Evolutionary conservation across 2,113 vertebrate genomes (phyloP).

Genomic region (Hippopotamus amphibius): DNA sequence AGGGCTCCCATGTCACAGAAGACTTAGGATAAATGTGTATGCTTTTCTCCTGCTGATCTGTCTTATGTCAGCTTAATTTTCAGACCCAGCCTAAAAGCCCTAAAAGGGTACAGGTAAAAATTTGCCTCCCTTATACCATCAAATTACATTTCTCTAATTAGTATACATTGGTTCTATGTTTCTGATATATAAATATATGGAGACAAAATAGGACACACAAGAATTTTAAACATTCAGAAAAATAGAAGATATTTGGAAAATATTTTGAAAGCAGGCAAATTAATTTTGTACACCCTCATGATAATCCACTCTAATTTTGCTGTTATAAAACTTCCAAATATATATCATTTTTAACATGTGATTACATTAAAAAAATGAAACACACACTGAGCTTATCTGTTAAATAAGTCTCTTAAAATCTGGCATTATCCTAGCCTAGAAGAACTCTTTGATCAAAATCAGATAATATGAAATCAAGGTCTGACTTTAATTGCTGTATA

Average conservation of each 20-base stretch:
- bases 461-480: neutral
- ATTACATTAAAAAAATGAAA: neutral
- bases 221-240: neutral
- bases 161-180: neutral
- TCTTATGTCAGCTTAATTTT: neutral
- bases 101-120: neutral
- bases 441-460: neutral
- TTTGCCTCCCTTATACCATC: neutral
- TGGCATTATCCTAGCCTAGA: neutral
- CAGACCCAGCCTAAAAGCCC: neutral
- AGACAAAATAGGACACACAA: neutral
- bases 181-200: neutral
- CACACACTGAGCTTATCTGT: neutral
- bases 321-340: neutral
- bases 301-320: neutral
- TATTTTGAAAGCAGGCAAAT: neutral
- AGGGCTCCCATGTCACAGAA: neutral
- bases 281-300: neutral
- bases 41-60: neutral
- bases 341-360: neutral
- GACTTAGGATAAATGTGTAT: neutral
- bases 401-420: neutral
- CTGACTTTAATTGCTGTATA: conserved; percentile 5
- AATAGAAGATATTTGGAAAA: neutral
- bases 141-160: neutral